Base-by-base conservation (phyloP, 2,888 invertebrate species). In the Cinara cedri region DNA sequence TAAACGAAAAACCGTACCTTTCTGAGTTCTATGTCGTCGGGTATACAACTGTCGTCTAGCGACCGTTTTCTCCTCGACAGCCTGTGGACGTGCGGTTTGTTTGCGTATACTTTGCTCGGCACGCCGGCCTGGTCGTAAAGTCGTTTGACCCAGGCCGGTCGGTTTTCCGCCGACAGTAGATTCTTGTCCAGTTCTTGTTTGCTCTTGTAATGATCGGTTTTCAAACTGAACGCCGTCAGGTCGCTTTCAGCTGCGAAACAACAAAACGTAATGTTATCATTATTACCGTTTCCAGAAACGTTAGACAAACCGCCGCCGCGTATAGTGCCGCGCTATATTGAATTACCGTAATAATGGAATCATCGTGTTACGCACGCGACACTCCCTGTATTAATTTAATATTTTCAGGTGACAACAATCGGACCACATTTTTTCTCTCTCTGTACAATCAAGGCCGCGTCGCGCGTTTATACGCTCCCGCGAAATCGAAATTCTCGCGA, bases 181-280 rank as follows among this genome's bases (percentile, higher is more conserved):
- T 90, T 89, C 84, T 91, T 90, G 85, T 89, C 89, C 85, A 91
- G 89, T 84, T 90, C 89, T 85, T 91, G 90, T 85, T 89, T 88
- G 84, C 91, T 89, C 85, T 89, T 89, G 88, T 91, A 95, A 88
- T 94, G 93, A 84, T 90, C 88, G 87, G 91, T 93, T 86, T 91
- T 90, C 84, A 90, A 86, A 83, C 94, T 93, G 89, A 95, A 96
- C 86, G 92, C 90, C 85, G 92, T 92, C 87, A 96, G 92, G 89
- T 95, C 94, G 85, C 96, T 93, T 88, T 95, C 95, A 87, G 96
- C 96, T 96, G 90, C 72, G 46, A 54, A 62, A 46, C 16, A 76
- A 80, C 16, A 66, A 13, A 26, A 54, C 11, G 19, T 66, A 26
- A 54, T 11, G 19, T 66, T 26, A 66, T 55, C 46, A 57, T 16